Percentiles rank a stretch among this genome's conserved stretches.
These are phyloP conservation scores for Calyptommatus sinebrachiatus DNA, from an alignment of 2,113 vertebrate genomes.

Conservation along the genomic window DNA sequence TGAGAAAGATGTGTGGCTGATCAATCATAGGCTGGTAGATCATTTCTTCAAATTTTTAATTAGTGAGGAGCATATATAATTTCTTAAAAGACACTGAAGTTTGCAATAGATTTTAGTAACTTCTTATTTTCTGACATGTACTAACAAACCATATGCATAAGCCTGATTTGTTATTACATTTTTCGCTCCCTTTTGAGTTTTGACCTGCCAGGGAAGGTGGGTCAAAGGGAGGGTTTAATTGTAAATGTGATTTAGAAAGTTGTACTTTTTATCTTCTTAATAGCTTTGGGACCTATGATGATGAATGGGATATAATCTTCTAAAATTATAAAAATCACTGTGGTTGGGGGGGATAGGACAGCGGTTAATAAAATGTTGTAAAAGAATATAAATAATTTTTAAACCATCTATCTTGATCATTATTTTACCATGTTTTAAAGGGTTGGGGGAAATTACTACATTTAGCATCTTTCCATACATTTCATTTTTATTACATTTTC, in stretches of 20 bases:
- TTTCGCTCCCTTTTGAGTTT: no score
- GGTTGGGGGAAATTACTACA: slow-evolving; percentile 56
- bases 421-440: slow-evolving; percentile 61
- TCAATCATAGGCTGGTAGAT: background rate
- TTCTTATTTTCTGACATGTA: background rate
- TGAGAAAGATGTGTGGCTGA: slow-evolving; percentile 11
- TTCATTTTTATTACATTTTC: slow-evolving; percentile 72
- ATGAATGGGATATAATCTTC: slow-evolving; percentile 19
- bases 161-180: background rate
- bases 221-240: no score
- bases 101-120: background rate
- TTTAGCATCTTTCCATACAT: slow-evolving; percentile 61
- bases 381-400: slow-evolving; percentile 23
- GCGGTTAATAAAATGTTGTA: slow-evolving; percentile 25
- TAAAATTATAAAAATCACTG: slow-evolving; percentile 39
- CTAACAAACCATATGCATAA: background rate
- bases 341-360: slow-evolving; percentile 34
- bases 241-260: no score
- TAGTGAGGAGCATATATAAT: background rate
- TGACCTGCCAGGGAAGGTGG: no score
- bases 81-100: background rate
- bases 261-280: no score
- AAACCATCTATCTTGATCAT: background rate
- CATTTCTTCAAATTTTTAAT: slow-evolving; percentile 13
- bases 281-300: no score